These are phyloP conservation scores for Bursaphelenchus okinawaensis DNA, from an alignment of 2,888 invertebrate genomes.

Conservation along the genomic window DNA sequence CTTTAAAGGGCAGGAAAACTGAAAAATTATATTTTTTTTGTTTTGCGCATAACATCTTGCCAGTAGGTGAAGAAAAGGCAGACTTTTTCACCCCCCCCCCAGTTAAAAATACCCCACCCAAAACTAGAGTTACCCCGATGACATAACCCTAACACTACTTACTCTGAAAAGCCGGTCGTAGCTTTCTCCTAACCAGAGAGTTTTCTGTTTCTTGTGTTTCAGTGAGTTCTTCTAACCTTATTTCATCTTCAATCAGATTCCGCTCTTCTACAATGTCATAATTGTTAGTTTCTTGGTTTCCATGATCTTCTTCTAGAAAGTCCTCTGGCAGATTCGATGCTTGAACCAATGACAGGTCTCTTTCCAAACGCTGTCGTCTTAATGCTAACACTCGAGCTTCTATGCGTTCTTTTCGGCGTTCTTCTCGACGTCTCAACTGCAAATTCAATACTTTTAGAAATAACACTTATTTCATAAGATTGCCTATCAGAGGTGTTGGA, in stretches of 20 bases:
- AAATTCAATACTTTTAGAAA: too few species aligned
- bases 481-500: too few species aligned
- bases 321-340: neutral
- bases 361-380: neutral
- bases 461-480: conserved; percentile 9
- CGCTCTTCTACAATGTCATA: neutral
- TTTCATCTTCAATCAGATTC: neutral
- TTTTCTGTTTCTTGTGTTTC: neutral
- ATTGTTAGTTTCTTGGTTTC: neutral
- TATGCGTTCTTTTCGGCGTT: neutral
- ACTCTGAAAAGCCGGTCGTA: neutral
- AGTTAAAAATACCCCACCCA: too few species aligned
- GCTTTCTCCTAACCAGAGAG: neutral
- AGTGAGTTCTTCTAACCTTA: neutral
- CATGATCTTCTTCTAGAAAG: neutral
- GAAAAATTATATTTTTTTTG: conserved; percentile 1
- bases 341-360: neutral
- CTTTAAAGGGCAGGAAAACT: conserved; percentile 35
- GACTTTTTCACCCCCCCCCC: too few species aligned
- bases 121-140: too few species aligned
- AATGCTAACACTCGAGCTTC: neutral
- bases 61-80: too few species aligned
- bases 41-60: neutral
- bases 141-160: neutral
- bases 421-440: neutral